These are phyloP conservation scores for Plutomurus gul DNA, from an alignment of 1,140 invertebrate species.

Conservation along the genomic window DNA sequence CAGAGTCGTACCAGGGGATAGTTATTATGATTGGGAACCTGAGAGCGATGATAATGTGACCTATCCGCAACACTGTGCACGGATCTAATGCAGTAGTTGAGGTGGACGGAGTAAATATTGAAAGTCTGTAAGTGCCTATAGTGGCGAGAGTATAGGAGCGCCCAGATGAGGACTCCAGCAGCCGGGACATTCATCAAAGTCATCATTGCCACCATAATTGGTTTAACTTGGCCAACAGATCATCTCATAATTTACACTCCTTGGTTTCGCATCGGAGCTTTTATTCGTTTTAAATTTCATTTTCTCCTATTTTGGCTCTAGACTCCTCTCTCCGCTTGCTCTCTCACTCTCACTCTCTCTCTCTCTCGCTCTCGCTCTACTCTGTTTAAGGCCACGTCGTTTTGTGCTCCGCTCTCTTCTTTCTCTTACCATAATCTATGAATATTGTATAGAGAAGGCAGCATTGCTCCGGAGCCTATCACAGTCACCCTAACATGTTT, in stretches of 20 bases:
- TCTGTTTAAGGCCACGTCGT: too few species aligned
- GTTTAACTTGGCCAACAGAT: conserved; percentile 36
- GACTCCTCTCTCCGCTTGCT: neutral
- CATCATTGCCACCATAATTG: conserved; percentile 32
- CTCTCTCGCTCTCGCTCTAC: too few species aligned
- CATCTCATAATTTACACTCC: conserved; percentile 37
- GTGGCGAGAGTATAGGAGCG: neutral
- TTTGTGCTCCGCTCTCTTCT: too few species aligned
- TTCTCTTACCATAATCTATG: too few species aligned
- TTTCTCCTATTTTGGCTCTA: conserved; percentile 31
- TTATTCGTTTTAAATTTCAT: conserved; percentile 33
- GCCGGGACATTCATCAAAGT: conserved; percentile 26
- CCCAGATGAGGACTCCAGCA: neutral
- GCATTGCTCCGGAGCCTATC: too few species aligned
- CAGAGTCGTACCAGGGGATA: neutral
- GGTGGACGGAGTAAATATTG: neutral
- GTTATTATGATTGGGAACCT: neutral
- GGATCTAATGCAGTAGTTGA: too few species aligned
- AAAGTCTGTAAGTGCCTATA: neutral
- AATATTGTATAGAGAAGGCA: too few species aligned
- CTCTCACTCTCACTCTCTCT: too few species aligned
- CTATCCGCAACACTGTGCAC: too few species aligned
- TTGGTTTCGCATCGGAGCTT: conserved; percentile 23
- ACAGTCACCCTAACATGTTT: too few species aligned
- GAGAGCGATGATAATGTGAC: neutral